Evolutionary conservation across 2,113 vertebrate genomes (phyloP), one percentile per base, ranked within the genome.

Genomic region (Xerus inauris): DNA sequence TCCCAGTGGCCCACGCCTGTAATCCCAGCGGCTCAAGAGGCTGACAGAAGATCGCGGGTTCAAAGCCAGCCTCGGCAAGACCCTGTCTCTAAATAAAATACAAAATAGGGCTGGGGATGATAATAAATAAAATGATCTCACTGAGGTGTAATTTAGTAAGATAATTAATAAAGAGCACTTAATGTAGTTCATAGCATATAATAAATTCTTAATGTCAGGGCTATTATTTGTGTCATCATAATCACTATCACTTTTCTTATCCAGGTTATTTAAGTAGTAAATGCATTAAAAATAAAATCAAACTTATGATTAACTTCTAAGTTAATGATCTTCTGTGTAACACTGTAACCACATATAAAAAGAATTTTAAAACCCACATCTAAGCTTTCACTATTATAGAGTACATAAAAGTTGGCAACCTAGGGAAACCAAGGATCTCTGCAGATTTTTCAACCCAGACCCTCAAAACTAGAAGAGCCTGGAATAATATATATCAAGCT

Each of bases 401-500:
- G 67, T 24, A 84, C 72, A 71, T 42, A 82, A 47, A 94, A 95
- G 51, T n/a, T 87, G 83, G 83, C 47, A 91, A 72, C 40, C 67
- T 62, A 69, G n/a, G n/a, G n/a, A n/a, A n/a, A n/a, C n/a, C n/a
- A n/a, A n/a, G n/a, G n/a, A n/a, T n/a, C n/a, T n/a, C n/a, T n/a
- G n/a, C n/a, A n/a, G n/a, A n/a, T n/a, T n/a, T n/a, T n/a, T n/a
- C n/a, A n/a, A n/a, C n/a, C n/a, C n/a, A n/a, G n/a, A n/a, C n/a
- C n/a, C n/a, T n/a, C n/a, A n/a, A n/a, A n/a, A n/a, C n/a, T n/a
- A n/a, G n/a, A n/a, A n/a, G n/a, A n/a, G n/a, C n/a, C n/a, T n/a
- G n/a, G n/a, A n/a, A n/a, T n/a, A n/a, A n/a, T n/a, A n/a, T n/a
- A n/a, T n/a, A n/a, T n/a, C n/a, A n/a, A n/a, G n/a, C n/a, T n/a